Percentiles rank a stretch among this genome's conserved stretches.
These are phyloP conservation scores for Anseranas semipalmata DNA, from an alignment of 2,113 vertebrate species.

Conservation along the genomic window DNA sequence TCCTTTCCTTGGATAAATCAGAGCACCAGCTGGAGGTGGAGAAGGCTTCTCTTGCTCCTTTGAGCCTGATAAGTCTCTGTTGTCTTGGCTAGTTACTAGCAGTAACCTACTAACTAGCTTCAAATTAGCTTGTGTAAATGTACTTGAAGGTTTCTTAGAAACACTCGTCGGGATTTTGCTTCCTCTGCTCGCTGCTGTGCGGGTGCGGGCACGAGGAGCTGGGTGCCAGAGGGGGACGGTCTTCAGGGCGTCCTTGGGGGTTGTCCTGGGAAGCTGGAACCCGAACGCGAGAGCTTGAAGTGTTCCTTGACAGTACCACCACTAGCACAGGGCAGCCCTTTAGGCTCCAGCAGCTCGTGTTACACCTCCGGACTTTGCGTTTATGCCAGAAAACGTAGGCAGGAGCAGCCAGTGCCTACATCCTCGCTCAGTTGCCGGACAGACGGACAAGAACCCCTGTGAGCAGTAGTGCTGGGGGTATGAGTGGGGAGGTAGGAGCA, in stretches of 20 bases:
- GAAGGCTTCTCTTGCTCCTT: not conserved
- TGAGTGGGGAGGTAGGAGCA: not conserved
- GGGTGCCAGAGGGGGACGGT: not conserved
- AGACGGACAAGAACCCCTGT: not conserved
- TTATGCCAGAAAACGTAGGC: not conserved
- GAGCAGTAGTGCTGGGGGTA: not conserved
- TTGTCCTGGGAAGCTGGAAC: not conserved
- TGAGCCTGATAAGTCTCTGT: accelerated
- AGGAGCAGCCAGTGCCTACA: accelerated
- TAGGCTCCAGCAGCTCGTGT: accelerated
- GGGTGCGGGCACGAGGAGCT: accelerated
- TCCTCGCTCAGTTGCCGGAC: not conserved
- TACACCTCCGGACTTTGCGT: not conserved
- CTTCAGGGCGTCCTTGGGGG: not conserved
- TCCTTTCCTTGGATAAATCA: not conserved
- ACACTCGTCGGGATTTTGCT: not conserved
- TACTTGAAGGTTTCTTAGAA: not conserved
- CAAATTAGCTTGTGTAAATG: not conserved
- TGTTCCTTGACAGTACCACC: not conserved
- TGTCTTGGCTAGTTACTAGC: not conserved
- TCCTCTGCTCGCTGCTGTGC: not conserved
- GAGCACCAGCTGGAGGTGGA: not conserved
- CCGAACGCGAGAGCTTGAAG: not conserved
- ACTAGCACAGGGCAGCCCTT: accelerated
- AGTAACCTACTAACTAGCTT: not conserved